phyloP scores from a whole-genome alignment of 37 sponge, comb jelly and placozoan genomes.

The Petrosia ficiformis region DNA sequence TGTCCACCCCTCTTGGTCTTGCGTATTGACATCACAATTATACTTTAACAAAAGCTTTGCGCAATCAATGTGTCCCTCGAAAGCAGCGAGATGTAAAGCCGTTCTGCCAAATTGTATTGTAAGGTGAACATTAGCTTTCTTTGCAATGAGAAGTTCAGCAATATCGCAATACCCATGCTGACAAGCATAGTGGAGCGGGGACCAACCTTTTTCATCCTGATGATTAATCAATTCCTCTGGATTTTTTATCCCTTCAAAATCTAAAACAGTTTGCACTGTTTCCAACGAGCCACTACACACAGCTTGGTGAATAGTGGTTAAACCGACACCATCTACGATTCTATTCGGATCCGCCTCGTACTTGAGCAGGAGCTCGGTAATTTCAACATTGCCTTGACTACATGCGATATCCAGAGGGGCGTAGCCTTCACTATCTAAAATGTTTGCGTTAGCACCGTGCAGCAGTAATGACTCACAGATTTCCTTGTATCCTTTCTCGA shows the following conservation, averaged over 20 bases:
- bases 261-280: conserved; percentile 45
- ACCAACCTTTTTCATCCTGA: conserved; percentile 68
- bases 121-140: conserved; percentile 50
- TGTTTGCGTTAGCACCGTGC: conserved; percentile 42
- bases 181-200: conserved; percentile 82
- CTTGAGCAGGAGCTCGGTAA: no score
- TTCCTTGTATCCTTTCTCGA: conserved; percentile 55
- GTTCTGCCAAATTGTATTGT: conserved; percentile 72
- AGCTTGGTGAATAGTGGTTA: conserved; percentile 76
- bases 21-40: conserved; percentile 52
- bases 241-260: conserved; percentile 26
- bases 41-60: conserved; percentile 50
- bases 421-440: conserved; percentile 68
- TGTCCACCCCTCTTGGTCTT: conserved; percentile 81
- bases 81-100: conserved; percentile 78
- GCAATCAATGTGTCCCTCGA: conserved; percentile 72
- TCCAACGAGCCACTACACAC: conserved; percentile 63
- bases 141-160: conserved; percentile 30
- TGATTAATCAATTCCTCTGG: background rate
- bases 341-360: no score
- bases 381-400: no score
- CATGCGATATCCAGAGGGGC: conserved; percentile 68
- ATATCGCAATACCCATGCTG: conserved; percentile 63
- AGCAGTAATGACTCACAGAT: conserved; percentile 50
- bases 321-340: conserved; percentile 55